phyloP scores from a whole-genome alignment of 2,113 vertebrate genomes.

The Phalacrocorax pelagicus region DNA sequence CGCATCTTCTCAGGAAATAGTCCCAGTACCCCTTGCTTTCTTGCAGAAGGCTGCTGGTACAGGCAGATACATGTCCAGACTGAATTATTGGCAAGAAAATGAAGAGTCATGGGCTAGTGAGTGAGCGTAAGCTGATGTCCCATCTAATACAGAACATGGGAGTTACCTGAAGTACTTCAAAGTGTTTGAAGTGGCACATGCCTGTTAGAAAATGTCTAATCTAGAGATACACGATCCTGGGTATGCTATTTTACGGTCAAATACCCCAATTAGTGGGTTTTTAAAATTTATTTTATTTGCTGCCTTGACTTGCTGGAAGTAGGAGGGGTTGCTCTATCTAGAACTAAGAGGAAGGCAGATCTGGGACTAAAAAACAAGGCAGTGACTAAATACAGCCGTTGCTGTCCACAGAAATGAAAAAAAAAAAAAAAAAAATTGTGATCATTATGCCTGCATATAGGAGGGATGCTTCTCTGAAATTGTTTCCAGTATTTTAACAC shows the following conservation, averaged over 20 bases:
- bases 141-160: rapidly evolving
- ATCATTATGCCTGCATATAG: background rate
- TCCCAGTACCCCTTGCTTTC: background rate
- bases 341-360: background rate
- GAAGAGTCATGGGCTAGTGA: background rate
- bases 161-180: background rate
- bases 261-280: background rate
- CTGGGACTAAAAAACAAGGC: background rate
- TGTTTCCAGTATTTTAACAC: background rate
- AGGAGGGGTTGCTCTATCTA: background rate
- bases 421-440: background rate
- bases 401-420: background rate
- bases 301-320: background rate
- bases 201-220: background rate
- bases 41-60: background rate
- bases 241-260: background rate
- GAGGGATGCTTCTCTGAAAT: background rate
- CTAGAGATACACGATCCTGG: background rate
- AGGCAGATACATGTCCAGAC: background rate
- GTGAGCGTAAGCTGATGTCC: background rate
- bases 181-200: background rate
- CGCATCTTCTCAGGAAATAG: background rate
- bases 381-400: background rate
- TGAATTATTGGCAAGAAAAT: background rate
- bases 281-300: background rate